Evolutionary conservation across 2,797 vertebrate species (phyloP).

Genomic region (Cetoscarus ocellatus): DNA sequence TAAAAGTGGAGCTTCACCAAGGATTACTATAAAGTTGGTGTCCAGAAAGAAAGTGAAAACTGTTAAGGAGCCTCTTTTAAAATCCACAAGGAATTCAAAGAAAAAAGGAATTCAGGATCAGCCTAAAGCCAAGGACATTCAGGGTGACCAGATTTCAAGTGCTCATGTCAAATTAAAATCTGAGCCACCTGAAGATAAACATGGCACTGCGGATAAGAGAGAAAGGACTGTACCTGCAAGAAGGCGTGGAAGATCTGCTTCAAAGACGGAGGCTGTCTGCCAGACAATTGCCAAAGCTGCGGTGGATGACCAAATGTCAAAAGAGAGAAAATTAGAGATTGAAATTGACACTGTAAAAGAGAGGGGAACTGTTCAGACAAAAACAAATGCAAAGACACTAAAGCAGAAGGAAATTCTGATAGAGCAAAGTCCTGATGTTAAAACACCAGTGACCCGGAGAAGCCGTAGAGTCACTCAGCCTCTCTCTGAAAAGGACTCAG

Average conservation of each 20-base stretch:
- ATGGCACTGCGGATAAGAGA: conserved; percentile 61
- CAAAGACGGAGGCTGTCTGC: conserved; percentile 64
- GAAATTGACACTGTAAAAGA: conserved; percentile 57
- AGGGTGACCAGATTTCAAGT: conserved; percentile 84
- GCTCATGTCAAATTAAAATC: conserved; percentile 90
- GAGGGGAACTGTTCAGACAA: conserved; percentile 59
- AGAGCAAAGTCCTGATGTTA: conserved; percentile 61
- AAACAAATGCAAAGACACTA: conserved; percentile 63
- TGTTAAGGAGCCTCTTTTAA: conserved; percentile 72
- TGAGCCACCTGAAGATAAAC: conserved; percentile 65
- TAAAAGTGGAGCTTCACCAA: conserved; percentile 78
- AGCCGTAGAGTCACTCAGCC: conserved; percentile 72
- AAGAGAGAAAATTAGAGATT: conserved; percentile 61
- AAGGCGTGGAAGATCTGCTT: conserved; percentile 83
- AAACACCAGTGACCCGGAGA: conserved; percentile 72
- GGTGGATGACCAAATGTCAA: conserved; percentile 78
- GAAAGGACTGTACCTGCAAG: conserved; percentile 64
- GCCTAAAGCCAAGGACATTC: conserved; percentile 85
- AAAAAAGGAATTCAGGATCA: conserved; percentile 85
- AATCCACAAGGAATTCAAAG: conserved; percentile 81
- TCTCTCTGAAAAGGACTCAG: conserved; percentile 47
- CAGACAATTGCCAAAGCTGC: conserved; percentile 70
- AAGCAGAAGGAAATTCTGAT: conserved; percentile 61
- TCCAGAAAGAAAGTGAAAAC: conserved; percentile 84
- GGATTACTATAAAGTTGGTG: conserved; percentile 88